Percentiles rank a stretch among this genome's conserved stretches.
These are phyloP conservation scores for Nerophis ophidion DNA, from an alignment of 2,113 vertebrate species.

Conservation along the genomic window DNA sequence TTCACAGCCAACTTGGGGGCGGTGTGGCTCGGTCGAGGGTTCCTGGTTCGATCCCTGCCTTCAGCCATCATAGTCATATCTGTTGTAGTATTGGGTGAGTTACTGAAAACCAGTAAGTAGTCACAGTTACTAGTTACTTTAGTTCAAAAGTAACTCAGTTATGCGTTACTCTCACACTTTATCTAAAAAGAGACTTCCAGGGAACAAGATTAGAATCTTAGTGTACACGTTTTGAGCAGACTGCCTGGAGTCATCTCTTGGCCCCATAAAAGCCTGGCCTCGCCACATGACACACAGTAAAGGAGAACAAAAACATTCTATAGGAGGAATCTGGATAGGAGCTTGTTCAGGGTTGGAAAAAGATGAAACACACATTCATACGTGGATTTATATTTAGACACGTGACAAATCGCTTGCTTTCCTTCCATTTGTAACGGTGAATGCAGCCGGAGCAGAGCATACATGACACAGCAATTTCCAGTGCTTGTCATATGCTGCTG, in stretches of 20 bases:
- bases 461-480: conserved; percentile 1
- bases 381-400: conserved; percentile 6
- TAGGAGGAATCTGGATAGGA: conserved; percentile 43
- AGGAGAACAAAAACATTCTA: conserved; percentile 33
- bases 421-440: neutral
- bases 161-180: too few species aligned
- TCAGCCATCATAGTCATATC: too few species aligned
- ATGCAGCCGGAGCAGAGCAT: neutral
- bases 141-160: too few species aligned
- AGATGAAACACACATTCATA: conserved; percentile 23
- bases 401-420: conserved; percentile 2
- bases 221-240: conserved; percentile 45
- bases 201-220: conserved; percentile 19
- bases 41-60: too few species aligned
- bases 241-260: conserved; percentile 60
- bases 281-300: conserved; percentile 52
- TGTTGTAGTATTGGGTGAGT: too few species aligned
- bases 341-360: conserved; percentile 30
- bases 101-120: too few species aligned
- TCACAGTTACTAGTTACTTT: too few species aligned
- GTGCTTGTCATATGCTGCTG: neutral
- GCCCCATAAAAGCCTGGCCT: conserved; percentile 59
- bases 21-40: too few species aligned
- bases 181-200: conserved; percentile 17
- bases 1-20: too few species aligned